phyloP scores from a whole-genome alignment of 1,140 invertebrate genomes.

The Drosophila saltans region DNA sequence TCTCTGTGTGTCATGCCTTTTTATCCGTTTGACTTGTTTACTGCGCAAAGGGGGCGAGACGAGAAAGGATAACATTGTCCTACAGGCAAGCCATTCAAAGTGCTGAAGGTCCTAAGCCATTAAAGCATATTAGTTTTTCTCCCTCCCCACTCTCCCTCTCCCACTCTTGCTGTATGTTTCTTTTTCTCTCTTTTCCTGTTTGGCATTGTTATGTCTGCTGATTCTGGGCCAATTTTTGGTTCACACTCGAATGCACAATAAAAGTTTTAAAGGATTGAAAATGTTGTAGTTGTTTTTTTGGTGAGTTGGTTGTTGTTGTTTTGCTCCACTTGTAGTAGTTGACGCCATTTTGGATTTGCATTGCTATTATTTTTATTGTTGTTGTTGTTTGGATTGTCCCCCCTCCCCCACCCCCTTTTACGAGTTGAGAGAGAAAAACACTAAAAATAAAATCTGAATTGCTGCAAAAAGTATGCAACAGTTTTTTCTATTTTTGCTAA shows the following conservation, averaged over 20 bases:
- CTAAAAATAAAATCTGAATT: conserved; percentile 23
- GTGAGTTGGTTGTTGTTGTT: conserved; percentile 16
- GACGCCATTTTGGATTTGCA: conserved; percentile 68
- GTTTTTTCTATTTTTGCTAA: conserved; percentile 38
- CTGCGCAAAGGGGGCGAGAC: conserved; percentile 29
- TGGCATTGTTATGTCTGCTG: conserved; percentile 34
- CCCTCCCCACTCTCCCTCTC: not conserved
- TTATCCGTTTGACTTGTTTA: conserved; percentile 75
- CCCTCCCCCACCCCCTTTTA: not conserved
- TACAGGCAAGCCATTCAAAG: conserved; percentile 69
- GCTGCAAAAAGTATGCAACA: conserved; percentile 58
- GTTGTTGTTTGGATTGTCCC: conserved; percentile 31
- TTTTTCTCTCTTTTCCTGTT: not conserved
- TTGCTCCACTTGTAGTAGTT: conserved; percentile 37
- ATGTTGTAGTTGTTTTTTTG: conserved; percentile 39
- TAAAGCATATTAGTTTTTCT: conserved; percentile 77
- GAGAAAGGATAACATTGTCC: conserved; percentile 75
- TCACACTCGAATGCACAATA: conserved; percentile 69
- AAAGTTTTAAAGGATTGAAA: conserved; percentile 73
- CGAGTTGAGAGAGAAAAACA: not conserved
- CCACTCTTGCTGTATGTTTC: not conserved
- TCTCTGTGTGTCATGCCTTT: conserved; percentile 43
- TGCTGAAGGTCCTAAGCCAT: conserved; percentile 77
- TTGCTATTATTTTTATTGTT: conserved; percentile 33
- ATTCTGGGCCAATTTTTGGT: conserved; percentile 67